Evolutionary conservation across 2,888 invertebrate species (phyloP).

Genomic region (Nezara viridula): DNA sequence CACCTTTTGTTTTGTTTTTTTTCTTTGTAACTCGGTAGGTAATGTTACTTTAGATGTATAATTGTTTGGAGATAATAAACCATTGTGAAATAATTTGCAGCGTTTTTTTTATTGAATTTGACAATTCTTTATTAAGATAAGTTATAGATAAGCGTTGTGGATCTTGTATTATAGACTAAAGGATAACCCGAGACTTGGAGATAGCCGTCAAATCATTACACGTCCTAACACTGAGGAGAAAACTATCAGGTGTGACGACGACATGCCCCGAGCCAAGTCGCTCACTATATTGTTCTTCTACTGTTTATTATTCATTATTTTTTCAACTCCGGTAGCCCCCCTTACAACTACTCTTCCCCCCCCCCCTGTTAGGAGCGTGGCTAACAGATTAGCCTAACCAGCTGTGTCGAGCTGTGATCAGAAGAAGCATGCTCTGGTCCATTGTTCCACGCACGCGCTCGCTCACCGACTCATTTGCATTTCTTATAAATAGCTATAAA

Average conservation of each 20-base stretch:
- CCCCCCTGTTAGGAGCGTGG: conserved; percentile 40
- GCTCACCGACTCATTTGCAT: conserved; percentile 51
- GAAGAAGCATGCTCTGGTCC: not conserved
- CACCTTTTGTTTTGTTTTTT: no score
- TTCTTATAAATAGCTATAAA: conserved; percentile 58
- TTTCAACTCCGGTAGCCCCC: not conserved
- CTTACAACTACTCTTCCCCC: no score
- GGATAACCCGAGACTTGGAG: not conserved
- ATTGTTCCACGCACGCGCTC: conserved; percentile 58
- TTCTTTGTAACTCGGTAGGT: no score
- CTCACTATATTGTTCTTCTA: conserved; percentile 46
- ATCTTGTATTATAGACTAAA: no score
- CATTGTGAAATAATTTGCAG: no score
- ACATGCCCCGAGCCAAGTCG: not conserved
- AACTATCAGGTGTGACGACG: not conserved
- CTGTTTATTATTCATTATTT: conserved; percentile 50
- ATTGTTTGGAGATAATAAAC: no score
- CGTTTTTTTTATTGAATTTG: no score
- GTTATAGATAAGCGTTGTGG: no score
- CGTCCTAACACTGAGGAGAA: not conserved
- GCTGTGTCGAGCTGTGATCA: conserved; percentile 37
- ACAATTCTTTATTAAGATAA: no score
- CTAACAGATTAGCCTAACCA: conserved; percentile 53
- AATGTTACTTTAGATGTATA: no score
- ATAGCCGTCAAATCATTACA: not conserved